Conservation (phyloP, 1,140 invertebrate species). For the Druon quercuslanigerum region DNA sequence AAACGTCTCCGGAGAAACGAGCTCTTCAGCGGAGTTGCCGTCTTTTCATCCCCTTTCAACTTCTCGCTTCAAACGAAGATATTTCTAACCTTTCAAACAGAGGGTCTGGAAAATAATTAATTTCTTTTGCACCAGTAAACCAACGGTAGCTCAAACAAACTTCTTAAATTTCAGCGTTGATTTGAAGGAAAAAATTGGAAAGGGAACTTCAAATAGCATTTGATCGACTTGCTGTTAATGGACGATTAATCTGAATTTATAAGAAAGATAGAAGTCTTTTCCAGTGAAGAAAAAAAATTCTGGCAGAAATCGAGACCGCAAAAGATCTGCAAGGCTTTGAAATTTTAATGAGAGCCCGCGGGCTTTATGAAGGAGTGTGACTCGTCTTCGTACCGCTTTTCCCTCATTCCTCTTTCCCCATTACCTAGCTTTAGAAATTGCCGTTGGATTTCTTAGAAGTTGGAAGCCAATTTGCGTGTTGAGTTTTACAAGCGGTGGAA, state of each 20-base stretch:
- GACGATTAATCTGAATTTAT: constrained; percentile 23
- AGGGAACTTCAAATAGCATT: constrained; percentile 1
- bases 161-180: neutral
- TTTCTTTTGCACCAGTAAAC: constrained; percentile 14
- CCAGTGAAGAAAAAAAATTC: neutral
- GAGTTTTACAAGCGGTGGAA: constrained; percentile 31
- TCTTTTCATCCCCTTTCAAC: constrained; percentile 7
- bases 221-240: constrained; percentile 35
- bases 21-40: neutral
- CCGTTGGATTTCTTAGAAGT: constrained; percentile 33
- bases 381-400: constrained; percentile 22
- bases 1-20: neutral
- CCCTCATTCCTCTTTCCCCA: neutral
- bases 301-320: constrained; percentile 10
- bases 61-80: neutral
- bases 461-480: constrained; percentile 39
- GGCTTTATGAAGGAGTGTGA: constrained; percentile 33
- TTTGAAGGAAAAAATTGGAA: neutral
- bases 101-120: constrained; percentile 17
- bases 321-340: constrained; percentile 21
- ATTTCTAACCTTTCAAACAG: neutral
- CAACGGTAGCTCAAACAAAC: neutral
- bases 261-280: neutral
- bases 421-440: constrained; percentile 34
- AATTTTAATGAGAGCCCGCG: constrained; percentile 40